A percentile compares a stretch with the other conserved stretches of the same genome.
Conservation (phyloP, 2,797 vertebrate species). For the Chelon auratus region DNA sequence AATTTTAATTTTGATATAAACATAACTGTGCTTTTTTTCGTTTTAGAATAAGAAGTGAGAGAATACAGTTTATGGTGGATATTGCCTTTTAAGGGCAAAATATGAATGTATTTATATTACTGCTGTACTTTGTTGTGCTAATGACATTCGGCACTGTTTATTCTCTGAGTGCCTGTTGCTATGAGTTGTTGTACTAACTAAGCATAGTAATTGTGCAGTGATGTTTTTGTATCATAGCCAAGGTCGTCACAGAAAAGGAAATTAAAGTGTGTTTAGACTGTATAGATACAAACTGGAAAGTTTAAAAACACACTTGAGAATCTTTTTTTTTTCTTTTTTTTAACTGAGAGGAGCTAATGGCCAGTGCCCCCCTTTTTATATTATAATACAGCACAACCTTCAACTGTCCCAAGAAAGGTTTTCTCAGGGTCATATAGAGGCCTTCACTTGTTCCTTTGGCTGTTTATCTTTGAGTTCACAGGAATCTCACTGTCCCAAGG, state of each 20-base stretch:
- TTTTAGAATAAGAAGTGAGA: neutral
- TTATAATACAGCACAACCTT: conserved; percentile 45
- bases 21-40: too few species aligned
- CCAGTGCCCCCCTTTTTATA: neutral
- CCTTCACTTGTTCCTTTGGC: conserved; percentile 54
- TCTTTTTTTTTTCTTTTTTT: conserved; percentile 1
- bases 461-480: conserved; percentile 71
- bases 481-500: conserved; percentile 71
- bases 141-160: neutral
- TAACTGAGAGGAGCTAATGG: neutral
- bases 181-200: neutral
- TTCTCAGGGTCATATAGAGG: conserved; percentile 79
- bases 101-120: neutral
- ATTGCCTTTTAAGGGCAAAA: neutral
- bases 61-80: neutral
- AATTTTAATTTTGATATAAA: too few species aligned
- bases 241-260: conserved; percentile 9
- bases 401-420: conserved; percentile 36
- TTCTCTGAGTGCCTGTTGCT: neutral
- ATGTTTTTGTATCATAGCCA: neutral
- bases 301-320: neutral
- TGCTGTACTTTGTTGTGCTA: neutral
- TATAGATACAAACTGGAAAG: conserved; percentile 12
- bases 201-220: neutral
- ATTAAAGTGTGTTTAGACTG: conserved; percentile 42